These are phyloP conservation scores for Nesometra sesokonis DNA, from an alignment of 35 echinoderm and acorn worm genomes.

Conservation along the genomic window DNA sequence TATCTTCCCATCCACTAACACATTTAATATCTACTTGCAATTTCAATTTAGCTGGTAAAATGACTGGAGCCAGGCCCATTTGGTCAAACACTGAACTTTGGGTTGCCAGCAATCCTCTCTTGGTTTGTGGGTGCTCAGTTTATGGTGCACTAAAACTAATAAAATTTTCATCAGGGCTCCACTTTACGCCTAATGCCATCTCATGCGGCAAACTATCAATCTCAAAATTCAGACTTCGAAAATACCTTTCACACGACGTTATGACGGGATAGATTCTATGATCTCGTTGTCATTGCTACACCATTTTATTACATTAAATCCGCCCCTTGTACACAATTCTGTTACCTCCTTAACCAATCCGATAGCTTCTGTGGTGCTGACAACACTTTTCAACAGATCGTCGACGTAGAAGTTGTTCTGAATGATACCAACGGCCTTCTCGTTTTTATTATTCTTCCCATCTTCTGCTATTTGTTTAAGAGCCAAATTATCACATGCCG, in stretches of 20 bases:
- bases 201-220: background rate
- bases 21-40: conserved; percentile 36
- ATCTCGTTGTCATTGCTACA: background rate
- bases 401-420: background rate
- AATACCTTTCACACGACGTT: background rate
- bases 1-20: conserved; percentile 30
- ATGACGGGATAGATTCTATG: background rate
- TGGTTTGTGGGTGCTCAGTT: background rate
- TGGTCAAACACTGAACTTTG: conserved; percentile 53
- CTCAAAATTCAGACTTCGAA: background rate
- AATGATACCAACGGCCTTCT: background rate
- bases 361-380: background rate
- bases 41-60: conserved; percentile 31
- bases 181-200: background rate
- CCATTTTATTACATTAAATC: background rate
- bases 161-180: background rate
- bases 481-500: background rate
- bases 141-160: background rate
- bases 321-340: background rate
- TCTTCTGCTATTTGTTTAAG: background rate
- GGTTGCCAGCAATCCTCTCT: background rate
- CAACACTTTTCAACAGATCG: background rate
- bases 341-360: background rate
- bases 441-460: background rate
- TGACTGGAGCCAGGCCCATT: conserved; percentile 36